phyloP scores from a whole-genome alignment of 2,888 invertebrate genomes.

The Branchipolynoe longqiensis region DNA sequence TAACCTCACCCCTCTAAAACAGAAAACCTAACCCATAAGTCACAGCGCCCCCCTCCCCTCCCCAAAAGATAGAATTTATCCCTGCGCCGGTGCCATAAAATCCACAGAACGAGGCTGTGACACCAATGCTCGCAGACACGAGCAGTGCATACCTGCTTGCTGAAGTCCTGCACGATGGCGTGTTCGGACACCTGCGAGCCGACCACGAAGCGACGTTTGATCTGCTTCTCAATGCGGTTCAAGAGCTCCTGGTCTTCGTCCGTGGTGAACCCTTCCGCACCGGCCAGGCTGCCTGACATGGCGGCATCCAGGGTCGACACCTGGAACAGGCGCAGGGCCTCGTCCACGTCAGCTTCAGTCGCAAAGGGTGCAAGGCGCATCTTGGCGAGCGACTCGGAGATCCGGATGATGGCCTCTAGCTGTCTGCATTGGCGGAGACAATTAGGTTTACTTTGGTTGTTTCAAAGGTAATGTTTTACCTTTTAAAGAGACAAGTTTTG shows the following conservation, averaged over 20 bases:
- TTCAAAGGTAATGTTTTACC: too few species aligned
- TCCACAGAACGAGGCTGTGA: too few species aligned
- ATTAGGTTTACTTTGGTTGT: too few species aligned
- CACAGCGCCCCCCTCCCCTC: too few species aligned
- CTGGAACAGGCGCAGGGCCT: conserved; percentile 96
- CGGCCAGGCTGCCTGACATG: conserved; percentile 93
- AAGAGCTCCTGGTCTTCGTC: conserved; percentile 96
- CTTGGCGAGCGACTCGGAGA: conserved; percentile 97
- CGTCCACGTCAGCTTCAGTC: conserved; percentile 94
- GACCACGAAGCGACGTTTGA: conserved; percentile 92
- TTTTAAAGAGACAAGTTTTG: too few species aligned
- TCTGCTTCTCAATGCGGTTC: conserved; percentile 93
- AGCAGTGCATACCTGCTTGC: conserved; percentile 81
- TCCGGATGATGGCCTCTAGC: conserved; percentile 96
- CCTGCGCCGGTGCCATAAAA: too few species aligned
- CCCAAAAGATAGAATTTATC: too few species aligned
- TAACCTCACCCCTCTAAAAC: too few species aligned
- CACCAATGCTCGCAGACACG: too few species aligned
- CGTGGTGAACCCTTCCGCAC: conserved; percentile 98
- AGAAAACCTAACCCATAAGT: too few species aligned
- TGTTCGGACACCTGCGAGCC: conserved; percentile 98
- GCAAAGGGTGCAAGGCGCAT: conserved; percentile 97
- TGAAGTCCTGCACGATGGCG: conserved; percentile 92
- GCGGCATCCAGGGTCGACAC: conserved; percentile 98
- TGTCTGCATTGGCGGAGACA: conserved; percentile 84